Base-by-base conservation (phyloP, 2,113 vertebrate genomes). In the Numida meleagris region DNA sequence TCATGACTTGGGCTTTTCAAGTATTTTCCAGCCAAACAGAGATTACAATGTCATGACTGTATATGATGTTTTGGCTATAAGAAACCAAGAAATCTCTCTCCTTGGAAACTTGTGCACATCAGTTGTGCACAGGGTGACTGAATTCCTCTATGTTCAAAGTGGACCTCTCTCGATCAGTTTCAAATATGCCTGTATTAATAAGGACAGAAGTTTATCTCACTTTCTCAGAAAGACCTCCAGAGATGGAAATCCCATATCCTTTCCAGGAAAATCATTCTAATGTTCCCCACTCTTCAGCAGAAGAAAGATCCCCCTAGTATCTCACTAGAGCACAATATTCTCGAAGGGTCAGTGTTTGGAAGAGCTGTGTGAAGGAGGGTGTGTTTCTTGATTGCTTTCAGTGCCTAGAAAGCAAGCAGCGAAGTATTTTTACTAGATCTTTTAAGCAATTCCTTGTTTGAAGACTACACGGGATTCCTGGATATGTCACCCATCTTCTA, bases 41-140 rank as follows among this genome's bases (percentile, higher is more conserved):
- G 29, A 13, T 18, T 14, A 48, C 12, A 33, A 0, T 13, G 24
- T 40, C 55, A 14, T 12, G n/a, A 40, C n/a, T 76, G 25, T 23
- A 58, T 7, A 8, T 0, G 5, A 10, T 27, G 36, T 19, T 80
- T 27, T 46, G 29, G 12, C 11, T 1, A 0, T 1, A 14, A 14
- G 2, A 3, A 6, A 34, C 6, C 8, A 36, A 12, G n/a, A 73
- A 70, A 6, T 42, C 19, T 50, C 6, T 55, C 6, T 73, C 31
- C 38, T 59, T n/a, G 42, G 34, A 42, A 53, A 9, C 4, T 6
- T 7, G 2, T 43, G 4, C 36, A 42, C 4, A 7, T 33, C 21
- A 34, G 12, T 48, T 40, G 31, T 27, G 2, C 8, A 10, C 10
- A 33, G 46, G 38, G 42, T 0, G 1, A 21, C 0, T 6, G 45